Evolutionary conservation across 2,113 vertebrate genomes (phyloP), one percentile per base, ranked within the genome.

Genomic region (Engraulis encrasicolus): DNA sequence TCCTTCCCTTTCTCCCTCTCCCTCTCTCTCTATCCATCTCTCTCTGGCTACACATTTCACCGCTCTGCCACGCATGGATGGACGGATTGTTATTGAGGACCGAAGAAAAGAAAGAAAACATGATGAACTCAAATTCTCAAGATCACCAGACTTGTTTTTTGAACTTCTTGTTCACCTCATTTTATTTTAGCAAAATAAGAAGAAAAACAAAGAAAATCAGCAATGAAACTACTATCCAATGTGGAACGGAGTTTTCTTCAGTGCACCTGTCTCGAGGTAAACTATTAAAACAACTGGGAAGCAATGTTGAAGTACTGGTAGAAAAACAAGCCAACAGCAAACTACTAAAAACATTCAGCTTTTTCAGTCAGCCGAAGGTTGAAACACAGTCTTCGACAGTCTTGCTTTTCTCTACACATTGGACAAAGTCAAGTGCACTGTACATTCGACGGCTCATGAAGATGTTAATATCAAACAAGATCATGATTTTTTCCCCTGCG

Each of bases 51-150:
- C 52, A 58, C 19, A 58, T 20, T n/a, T 19, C 14, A 2, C 11
- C 49, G 49, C 50, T 88, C 85, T 87, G 87, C 91, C 82, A 79
- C 82, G 66, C 58, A n/a, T 79, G 82, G 23, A 87, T 83, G 89
- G 86, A 87, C 78, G 88, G 85, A 89, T 83, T 89, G 86, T 81
- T 82, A 82, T 79, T 49, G 17, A 54, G 81, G 88, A 91, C 89
- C 91, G 90, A 89, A 78, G 82, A 61, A 82, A 58, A 23, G 82
- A 81, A 86, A 81, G 19, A 50, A 6, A 86, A 50, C 40, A 38
- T n/a, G 50, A 49, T 34, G 74, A 40, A 81, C 48, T 77, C 54
- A 77, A 37, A 78, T 71, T 74, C 66, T 74, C 27, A 74, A 74
- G 66, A 74, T 14, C 27, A 74, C 66, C 27, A 15, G 66, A 74